Base-by-base conservation (phyloP, 2,113 vertebrate species). In the Noturus placidus region DNA sequence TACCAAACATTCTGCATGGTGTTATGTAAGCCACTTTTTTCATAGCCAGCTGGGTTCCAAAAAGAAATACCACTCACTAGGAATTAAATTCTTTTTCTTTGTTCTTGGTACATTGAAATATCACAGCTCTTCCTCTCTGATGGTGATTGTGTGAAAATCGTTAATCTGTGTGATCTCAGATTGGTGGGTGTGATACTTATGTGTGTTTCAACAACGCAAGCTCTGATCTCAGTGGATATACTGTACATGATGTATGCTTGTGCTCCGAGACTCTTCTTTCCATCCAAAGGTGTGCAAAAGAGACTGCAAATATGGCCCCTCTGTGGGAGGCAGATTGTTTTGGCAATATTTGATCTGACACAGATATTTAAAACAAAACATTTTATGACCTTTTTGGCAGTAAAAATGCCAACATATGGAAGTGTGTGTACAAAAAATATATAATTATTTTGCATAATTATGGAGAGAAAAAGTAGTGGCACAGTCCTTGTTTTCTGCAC, bases 351-450 rank as follows among this genome's bases (percentile, higher is more conserved):
- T 87, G 86, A 90, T 92, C 89, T 92, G 91, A 92, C 91, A 89
- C 86, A 86, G 92, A 92, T 87, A 74, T 93, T 93, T 93, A 91
- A 94, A 93, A 94, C 94, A 94, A 93, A 92, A 91, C 91, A 90
- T 90, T 87, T 83, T 91, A 70, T 27, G 80, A 90, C 88, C 90
- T 88, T 92, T 92, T 95, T 95, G 94, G 94, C 93, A 91, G 89
- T 89, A 93, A 95, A 94, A 93, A 92, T 89, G 90, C 89, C 89
- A 93, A 91, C 94, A 94, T 95, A 95, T 94, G 93, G 93, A 93
- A 91, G 92, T 90, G 91, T 85, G 91, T 85, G 91, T 92, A 88
- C 91, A 93, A 93, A 92, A 85, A 87, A 89, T 89, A 88, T 93
- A 92, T 94, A 22, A 6, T 46, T 46, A 7, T 46, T 46, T 46